Conservation (phyloP, 2,888 invertebrate genomes). For the Polyommatus icarus region DNA sequence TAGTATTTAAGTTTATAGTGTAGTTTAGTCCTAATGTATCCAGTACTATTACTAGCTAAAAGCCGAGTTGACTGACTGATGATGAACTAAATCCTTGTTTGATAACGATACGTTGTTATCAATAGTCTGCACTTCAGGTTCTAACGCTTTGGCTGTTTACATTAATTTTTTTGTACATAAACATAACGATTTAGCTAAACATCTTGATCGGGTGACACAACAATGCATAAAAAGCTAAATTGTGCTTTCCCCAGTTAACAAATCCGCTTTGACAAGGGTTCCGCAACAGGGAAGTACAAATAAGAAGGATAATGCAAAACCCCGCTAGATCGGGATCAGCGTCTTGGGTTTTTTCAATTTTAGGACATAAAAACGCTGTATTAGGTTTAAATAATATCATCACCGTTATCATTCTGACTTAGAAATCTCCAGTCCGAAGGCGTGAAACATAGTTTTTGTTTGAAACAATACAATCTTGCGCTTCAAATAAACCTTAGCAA, state of each 20-base stretch:
- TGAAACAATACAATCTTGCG: too few species aligned
- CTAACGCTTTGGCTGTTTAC: background rate
- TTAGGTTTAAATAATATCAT: background rate
- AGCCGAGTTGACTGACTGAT: too few species aligned
- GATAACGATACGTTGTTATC: too few species aligned
- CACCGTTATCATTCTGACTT: background rate
- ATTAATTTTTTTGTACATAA: background rate
- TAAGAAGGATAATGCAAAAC: conserved; percentile 69
- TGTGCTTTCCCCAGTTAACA: conserved; percentile 75
- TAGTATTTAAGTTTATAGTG: too few species aligned
- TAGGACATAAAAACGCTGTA: background rate
- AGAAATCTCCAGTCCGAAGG: background rate
- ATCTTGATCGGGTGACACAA: conserved; percentile 64
- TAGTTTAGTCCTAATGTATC: too few species aligned
- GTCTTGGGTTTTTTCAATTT: conserved; percentile 31
- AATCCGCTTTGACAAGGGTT: conserved; percentile 77
- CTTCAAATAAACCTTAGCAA: too few species aligned
- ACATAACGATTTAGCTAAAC: conserved; percentile 27
- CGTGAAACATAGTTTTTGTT: background rate
- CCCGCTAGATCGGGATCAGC: conserved; percentile 54
- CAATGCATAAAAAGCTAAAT: conserved; percentile 72
- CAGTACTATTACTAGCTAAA: too few species aligned
- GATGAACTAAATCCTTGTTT: too few species aligned
- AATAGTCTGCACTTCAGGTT: too few species aligned
- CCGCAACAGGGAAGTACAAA: conserved; percentile 62